Conservation (phyloP, 2,888 invertebrate species). For the Eristalinus sepulchralis region DNA sequence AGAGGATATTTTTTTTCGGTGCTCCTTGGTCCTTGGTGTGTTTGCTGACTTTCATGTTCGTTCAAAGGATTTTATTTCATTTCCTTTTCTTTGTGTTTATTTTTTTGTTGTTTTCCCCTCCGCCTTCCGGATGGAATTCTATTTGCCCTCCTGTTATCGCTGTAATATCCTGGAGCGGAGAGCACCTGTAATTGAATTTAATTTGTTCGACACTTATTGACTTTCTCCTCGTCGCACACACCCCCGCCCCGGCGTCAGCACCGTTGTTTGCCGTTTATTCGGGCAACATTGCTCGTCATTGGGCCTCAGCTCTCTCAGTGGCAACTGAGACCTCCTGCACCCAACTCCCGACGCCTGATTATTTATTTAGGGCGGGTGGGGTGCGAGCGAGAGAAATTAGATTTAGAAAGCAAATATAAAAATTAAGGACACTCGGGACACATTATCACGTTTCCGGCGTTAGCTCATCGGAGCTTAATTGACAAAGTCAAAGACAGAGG, state of each 20-base stretch:
- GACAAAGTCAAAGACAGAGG: constrained; percentile 14
- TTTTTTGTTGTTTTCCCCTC: constrained; percentile 13
- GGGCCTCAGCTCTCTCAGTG: constrained; percentile 28
- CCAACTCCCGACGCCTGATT: constrained; percentile 29
- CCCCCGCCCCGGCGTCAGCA: constrained; percentile 1
- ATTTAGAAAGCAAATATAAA: constrained; percentile 57
- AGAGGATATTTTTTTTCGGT: constrained; percentile 15
- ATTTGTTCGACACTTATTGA: constrained; percentile 72
- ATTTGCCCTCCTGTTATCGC: constrained; percentile 70
- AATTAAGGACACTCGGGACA: constrained; percentile 45
- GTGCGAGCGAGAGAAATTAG: constrained; percentile 11
- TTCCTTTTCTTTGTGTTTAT: constrained; percentile 48
- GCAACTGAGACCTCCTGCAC: not conserved
- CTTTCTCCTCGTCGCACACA: too few relatives aligned
- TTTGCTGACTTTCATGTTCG: constrained; percentile 43
- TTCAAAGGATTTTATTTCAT: constrained; percentile 69
- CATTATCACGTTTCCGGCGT: constrained; percentile 61
- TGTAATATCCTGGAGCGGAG: constrained; percentile 70
- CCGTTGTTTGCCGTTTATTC: constrained; percentile 53
- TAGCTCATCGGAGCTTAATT: constrained; percentile 59
- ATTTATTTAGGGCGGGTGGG: constrained; percentile 32
- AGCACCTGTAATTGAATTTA: constrained; percentile 72
- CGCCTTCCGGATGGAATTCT: constrained; percentile 62
- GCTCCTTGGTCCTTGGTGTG: not conserved
- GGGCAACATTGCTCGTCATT: constrained; percentile 52